Base-by-base conservation (phyloP, 2,113 vertebrate species). In the Enhydra lutris region DNA sequence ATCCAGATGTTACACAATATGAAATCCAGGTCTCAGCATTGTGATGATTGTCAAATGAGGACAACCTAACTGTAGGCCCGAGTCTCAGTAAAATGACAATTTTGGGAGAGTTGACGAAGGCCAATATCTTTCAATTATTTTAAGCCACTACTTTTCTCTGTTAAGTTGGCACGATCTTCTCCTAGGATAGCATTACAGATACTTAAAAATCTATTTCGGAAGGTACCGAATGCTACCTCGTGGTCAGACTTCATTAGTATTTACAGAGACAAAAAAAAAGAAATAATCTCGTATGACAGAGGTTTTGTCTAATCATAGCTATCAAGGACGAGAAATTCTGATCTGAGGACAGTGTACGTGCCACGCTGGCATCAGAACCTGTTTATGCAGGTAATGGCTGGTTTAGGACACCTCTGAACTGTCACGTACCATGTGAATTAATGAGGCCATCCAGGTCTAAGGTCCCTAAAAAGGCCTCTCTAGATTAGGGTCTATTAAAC, bases 351-450 rank as follows among this genome's bases (percentile, higher is more conserved):
- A 97, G 63, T 0, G 1, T 97, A 91, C 95, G 97, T 98, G 98
- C 97, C 87, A 92, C 20, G 7, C 47, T 97, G 96, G 74, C 65
- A 89, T 63, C 96, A 18, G 55, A 98, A 34, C 65, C 95, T 98
- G 97, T 98, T 99, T 98, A 97, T 98, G 97, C 95, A 98, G 96
- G 96, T 97, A 98, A 98, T 89, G 91, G 39, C 59, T 98, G 96
- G 97, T 97, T 98, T 98, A 98, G 98, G 98, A 95, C 98, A 98
- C 98, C 98, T 98, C 98, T 98, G 98, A 98, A 98, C 98, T 98
- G 98, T 98, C 98, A 98, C 93, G 67, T 98, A 98, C 80, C 65
- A 55, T 98, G 96, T 98, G 98, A 99, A 99, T 99, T 98, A 98
- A 99, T 98, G 98, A 98, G 96, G 96, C 96, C 97, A 87, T 97